Conservation (phyloP, 2,113 vertebrate species). For the Nannospalax galili region DNA sequence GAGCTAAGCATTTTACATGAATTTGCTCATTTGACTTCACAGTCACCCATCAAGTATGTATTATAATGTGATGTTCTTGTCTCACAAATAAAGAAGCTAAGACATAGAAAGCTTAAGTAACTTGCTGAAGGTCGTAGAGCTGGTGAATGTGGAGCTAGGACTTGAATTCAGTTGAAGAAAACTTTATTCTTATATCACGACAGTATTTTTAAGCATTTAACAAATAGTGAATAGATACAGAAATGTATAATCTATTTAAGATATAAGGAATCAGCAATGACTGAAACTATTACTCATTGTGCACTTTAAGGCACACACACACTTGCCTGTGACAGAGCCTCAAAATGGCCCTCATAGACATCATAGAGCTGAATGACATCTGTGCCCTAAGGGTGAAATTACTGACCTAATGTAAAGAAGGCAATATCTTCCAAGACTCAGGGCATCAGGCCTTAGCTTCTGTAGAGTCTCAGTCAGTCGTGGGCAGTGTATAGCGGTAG, state of each 20-base stretch:
- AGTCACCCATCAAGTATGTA: not conserved
- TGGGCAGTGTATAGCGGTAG: not conserved
- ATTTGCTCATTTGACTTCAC: conserved; percentile 38
- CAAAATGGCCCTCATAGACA: not conserved
- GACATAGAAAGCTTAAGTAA: conserved; percentile 9
- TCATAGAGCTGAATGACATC: not conserved
- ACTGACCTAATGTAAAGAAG: not conserved
- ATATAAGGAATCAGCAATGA: not conserved
- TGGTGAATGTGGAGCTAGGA: not conserved
- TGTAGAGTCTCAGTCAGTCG: not conserved
- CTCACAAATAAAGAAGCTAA: conserved; percentile 15
- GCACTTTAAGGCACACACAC: not conserved
- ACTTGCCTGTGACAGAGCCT: not conserved
- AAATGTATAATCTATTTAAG: conserved; percentile 12
- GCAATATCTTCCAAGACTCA: not conserved
- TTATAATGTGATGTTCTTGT: not conserved
- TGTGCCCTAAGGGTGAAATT: not conserved
- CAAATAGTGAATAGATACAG: conserved; percentile 32
- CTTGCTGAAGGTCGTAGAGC: not conserved
- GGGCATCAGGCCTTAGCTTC: not conserved
- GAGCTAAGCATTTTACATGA: not conserved
- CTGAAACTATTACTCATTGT: not conserved
- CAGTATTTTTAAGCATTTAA: conserved; percentile 25
- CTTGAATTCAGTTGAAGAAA: not conserved
- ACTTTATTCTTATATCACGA: not conserved